Conservation (phyloP, 2,113 vertebrate species). For the Salvelinus fontinalis region DNA sequence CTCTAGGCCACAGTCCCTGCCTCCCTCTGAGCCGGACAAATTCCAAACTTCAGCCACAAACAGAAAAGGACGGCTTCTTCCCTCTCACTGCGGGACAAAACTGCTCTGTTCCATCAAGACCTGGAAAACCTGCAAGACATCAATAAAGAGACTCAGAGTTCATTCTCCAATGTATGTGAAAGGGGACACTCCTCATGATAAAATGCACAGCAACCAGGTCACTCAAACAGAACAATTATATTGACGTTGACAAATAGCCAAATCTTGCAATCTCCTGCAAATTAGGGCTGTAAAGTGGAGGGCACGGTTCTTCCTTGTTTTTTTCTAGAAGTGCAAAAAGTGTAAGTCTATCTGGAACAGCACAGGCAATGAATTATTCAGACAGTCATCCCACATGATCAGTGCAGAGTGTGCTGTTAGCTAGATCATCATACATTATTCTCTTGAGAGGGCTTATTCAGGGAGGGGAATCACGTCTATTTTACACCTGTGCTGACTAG, state of each 20-base stretch:
- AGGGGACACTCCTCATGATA: not conserved
- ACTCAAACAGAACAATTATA: not conserved
- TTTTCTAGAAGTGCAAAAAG: not conserved
- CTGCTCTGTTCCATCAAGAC: constrained; percentile 18
- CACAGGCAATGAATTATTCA: not conserved
- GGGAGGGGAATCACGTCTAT: too few relatives aligned
- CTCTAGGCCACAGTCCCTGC: not conserved
- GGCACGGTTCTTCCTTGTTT: not conserved
- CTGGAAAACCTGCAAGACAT: not conserved
- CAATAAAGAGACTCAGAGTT: not conserved
- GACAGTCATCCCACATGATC: not conserved
- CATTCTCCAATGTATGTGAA: not conserved
- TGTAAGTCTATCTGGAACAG: not conserved
- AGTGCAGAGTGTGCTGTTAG: not conserved
- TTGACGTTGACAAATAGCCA: not conserved
- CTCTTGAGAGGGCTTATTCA: not conserved
- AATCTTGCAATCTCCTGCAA: not conserved
- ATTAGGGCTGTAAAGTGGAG: not conserved
- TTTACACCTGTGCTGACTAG: too few relatives aligned
- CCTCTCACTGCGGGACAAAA: constrained; percentile 15
- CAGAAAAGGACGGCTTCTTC: not conserved
- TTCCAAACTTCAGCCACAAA: not conserved
- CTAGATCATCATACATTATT: not conserved
- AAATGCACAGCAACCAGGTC: not conserved
- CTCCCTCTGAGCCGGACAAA: not conserved